Evolutionary conservation across 2,113 vertebrate species (phyloP), one percentile per base, ranked within the genome.

Genomic region (Pelodiscus sinensis): DNA sequence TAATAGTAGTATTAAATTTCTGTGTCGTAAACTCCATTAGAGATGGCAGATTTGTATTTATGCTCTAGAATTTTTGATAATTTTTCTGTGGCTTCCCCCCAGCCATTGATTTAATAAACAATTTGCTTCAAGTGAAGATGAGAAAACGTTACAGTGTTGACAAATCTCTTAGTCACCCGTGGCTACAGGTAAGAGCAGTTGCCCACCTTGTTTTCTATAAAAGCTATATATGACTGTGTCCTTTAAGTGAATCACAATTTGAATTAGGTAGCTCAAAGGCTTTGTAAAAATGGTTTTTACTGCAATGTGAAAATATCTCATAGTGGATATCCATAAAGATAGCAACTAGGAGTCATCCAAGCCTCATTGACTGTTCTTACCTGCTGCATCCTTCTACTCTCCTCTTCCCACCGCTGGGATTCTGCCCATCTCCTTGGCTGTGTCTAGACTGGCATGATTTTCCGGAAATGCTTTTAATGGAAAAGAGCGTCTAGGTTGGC

Each of bases 111-210:
- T 98, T 99, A 96, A 99, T 99, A 98, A 99, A 99, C 97, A 99
- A 99, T 96, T 98, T 99, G 90, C 99, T 99, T 93, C 99, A 99
- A 98, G 99, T 99, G 96, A 99, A 99, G 98, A 99, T 99, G 99
- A 99, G 99, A 96, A 99, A 99, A 97, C 98, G 99, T 90, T 99
- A 99, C 97, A 99, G 99, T 89, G 99, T 99, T 97, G 99, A 99
- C 97, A 99, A 99, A 97, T 99, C 99, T 92, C 99, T 99, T 92
- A 99, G 99, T 97, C 99, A 99, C 92, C 99, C 99, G 0, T 99
- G 99, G 99, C 97, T 99, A 97, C 99, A 99, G 99, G 99, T 99
- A 97, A 97, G 90, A 55, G 35, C 22, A 35, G 68, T 56, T 96
- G 8, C 18, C 54, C 78, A 52, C 87, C 82, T 84, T 27, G 27